phyloP scores from a whole-genome alignment of 1,140 invertebrate species.

The Alviniconcha marisindica region DNA sequence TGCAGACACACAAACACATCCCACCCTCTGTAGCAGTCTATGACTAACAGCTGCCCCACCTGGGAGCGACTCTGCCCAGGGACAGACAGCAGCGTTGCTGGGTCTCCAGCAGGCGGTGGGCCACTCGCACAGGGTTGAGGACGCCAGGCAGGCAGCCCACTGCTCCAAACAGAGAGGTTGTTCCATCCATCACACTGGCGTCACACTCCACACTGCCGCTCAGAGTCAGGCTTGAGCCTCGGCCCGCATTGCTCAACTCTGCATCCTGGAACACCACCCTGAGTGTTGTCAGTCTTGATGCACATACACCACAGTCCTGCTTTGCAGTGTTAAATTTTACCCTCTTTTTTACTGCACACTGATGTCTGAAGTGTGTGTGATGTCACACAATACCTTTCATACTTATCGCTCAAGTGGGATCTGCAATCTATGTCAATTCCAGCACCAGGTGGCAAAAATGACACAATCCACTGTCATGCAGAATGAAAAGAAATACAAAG shows the following conservation, averaged over 20 bases:
- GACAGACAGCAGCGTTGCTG: conserved; percentile 70
- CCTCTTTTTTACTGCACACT: background rate
- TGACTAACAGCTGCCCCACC: too few species aligned
- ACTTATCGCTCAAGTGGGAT: too few species aligned
- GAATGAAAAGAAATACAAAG: too few species aligned
- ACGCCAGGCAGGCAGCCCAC: conserved; percentile 79
- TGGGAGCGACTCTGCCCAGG: conserved; percentile 76
- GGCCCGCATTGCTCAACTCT: conserved; percentile 93
- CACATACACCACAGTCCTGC: background rate
- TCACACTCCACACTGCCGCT: conserved; percentile 93
- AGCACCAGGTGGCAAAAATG: too few species aligned
- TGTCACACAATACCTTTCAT: too few species aligned
- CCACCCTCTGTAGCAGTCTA: too few species aligned
- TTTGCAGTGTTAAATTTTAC: background rate
- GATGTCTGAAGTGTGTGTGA: too few species aligned
- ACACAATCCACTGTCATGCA: too few species aligned
- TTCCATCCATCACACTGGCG: conserved; percentile 93
- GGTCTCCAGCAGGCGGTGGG: conserved; percentile 70
- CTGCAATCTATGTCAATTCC: too few species aligned
- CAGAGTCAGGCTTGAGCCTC: conserved; percentile 92
- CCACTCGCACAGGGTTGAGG: conserved; percentile 76
- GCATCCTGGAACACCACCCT: conserved; percentile 82
- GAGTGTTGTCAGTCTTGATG: background rate
- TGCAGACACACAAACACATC: too few species aligned
- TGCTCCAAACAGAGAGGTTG: conserved; percentile 87